Percentiles rank a stretch among this genome's conserved stretches.
Evolutionary conservation across 1,140 invertebrate genomes (phyloP).

Genomic region (Cydia splendana): DNA sequence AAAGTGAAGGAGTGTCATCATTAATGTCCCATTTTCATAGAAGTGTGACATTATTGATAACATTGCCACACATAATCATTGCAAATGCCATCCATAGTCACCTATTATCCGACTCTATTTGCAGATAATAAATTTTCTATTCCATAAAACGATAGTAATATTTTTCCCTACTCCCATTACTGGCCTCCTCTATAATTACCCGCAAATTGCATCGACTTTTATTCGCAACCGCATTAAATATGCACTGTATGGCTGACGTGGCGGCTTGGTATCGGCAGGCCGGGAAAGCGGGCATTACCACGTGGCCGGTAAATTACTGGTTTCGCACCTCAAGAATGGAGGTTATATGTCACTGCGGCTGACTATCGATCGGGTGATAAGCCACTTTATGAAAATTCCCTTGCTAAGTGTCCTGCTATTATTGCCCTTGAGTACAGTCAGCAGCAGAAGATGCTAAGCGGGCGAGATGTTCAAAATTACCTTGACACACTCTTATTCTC

Average conservation of each 20-base stretch:
- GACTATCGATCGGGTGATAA: too few relatives aligned
- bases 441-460: too few relatives aligned
- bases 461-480: too few relatives aligned
- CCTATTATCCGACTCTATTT: background rate
- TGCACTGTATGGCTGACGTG: background rate
- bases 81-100: too few relatives aligned
- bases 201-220: constrained; percentile 25
- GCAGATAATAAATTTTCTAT: background rate
- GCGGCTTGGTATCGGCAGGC: background rate
- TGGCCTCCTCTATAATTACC: background rate
- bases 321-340: background rate
- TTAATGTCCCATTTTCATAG: too few relatives aligned
- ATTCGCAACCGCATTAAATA: constrained; percentile 17
- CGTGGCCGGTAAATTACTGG: background rate
- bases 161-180: background rate
- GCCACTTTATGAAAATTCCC: too few relatives aligned
- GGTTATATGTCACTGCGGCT: background rate
- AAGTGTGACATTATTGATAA: too few relatives aligned
- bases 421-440: too few relatives aligned
- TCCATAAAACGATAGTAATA: background rate
- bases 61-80: too few relatives aligned
- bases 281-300: background rate
- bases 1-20: too few relatives aligned
- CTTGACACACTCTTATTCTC: too few relatives aligned
- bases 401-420: too few relatives aligned